Percentiles rank a stretch among this genome's conserved stretches.
These are phyloP conservation scores for Tubulanus polymorphus DNA, from an alignment of 2,888 invertebrate species.

Conservation along the genomic window DNA sequence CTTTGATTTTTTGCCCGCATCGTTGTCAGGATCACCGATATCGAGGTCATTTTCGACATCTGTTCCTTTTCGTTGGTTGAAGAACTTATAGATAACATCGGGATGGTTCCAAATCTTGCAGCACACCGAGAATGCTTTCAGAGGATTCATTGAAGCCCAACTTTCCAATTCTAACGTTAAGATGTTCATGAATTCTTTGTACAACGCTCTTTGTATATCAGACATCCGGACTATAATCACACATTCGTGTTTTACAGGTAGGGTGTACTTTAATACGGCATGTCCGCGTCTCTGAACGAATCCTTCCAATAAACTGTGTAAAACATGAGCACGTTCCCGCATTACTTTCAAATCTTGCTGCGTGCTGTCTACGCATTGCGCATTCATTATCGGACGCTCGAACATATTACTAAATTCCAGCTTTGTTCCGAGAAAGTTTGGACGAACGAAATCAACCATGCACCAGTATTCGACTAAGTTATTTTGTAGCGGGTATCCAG, in stretches of 20 bases:
- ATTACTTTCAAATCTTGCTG: slow-evolving; percentile 89
- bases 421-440: slow-evolving; percentile 93
- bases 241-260: slow-evolving; percentile 93
- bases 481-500: slow-evolving; percentile 97
- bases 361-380: slow-evolving; percentile 95
- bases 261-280: slow-evolving; percentile 81
- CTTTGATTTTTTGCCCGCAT: slow-evolving; percentile 17
- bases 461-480: slow-evolving; percentile 90
- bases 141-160: slow-evolving; percentile 68
- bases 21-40: slow-evolving; percentile 34
- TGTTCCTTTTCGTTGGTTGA: slow-evolving; percentile 32
- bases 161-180: slow-evolving; percentile 33
- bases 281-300: slow-evolving; percentile 94
- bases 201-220: slow-evolving; percentile 81
- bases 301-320: slow-evolving; percentile 89
- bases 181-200: slow-evolving; percentile 84
- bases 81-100: slow-evolving; percentile 52
- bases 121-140: slow-evolving; percentile 97
- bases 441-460: slow-evolving; percentile 98
- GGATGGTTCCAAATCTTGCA: slow-evolving; percentile 71
- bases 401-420: slow-evolving; percentile 99
- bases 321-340: slow-evolving; percentile 90
- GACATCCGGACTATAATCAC: slow-evolving; percentile 88
- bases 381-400: slow-evolving; percentile 96
- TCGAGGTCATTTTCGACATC: slow-evolving; percentile 49